Evolutionary conservation across 2,888 invertebrate genomes (phyloP), one percentile per base, ranked within the genome.

Genomic region (Aleiodes testaceus): DNA sequence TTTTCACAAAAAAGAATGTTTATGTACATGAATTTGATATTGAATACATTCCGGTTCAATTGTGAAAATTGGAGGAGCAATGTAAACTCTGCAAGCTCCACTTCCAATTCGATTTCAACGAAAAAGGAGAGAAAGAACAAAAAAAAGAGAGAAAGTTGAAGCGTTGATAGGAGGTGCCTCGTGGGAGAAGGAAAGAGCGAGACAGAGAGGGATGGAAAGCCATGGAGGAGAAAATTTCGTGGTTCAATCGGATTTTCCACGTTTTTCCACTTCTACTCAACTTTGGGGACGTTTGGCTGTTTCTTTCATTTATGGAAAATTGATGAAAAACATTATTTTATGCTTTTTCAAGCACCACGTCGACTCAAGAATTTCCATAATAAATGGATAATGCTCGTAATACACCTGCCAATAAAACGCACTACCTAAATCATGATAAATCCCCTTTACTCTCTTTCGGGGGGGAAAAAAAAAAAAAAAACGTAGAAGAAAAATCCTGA

Each of bases 221-320:
- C 3, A 47, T 42, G 50, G 44, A 61, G 67, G 50, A 49, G 69
- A 66, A 72, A 59, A 59, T 59, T 59, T 59, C 42, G 59, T 36
- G 7, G 59, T 36, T 59, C 18, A 42, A 26, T 59, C 59, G 18
- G n/a, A 16, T 16, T 59, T 42, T 59, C 18, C 16, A 16, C 55
- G n/a, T 12, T 12, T 55, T 30, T 12, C n/a, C 4, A 36, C 30
- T 12, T 7, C n/a, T n/a, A 12, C 53, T 53, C 22, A 2, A 5
- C 18, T 16, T 7, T 16, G 11, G 42, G 59, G 16, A 42, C 42
- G 12, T 26, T 52, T 4, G 11, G 36, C 55, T 4, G 55, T 18
- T 55, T 30, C 55, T 30, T 55, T 55, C 26, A 55, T 55, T 36
- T 20, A 6, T 1, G 16, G 18, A 36, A 59, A 59, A 36, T 36